Evolutionary conservation across 2,113 vertebrate species (phyloP).

Genomic region (Gobius niger): DNA sequence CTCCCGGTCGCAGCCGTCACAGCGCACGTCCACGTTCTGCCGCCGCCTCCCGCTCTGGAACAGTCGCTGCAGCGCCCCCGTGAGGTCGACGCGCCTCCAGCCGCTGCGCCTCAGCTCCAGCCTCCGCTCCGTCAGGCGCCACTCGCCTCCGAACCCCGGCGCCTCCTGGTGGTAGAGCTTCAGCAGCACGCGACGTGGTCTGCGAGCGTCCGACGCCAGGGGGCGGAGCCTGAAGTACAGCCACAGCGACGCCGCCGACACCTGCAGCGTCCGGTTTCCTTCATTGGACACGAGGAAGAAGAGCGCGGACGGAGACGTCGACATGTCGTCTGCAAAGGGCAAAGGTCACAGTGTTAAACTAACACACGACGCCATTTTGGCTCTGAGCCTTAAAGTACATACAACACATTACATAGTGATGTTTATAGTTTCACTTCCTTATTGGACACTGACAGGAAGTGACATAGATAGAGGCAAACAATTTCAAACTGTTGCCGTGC

Average conservation of each 20-base stretch:
- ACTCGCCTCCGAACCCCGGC: constrained; percentile 82
- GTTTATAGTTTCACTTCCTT: too few species aligned
- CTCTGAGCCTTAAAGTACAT: too few species aligned
- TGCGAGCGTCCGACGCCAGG: constrained; percentile 10
- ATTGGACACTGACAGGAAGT: too few species aligned
- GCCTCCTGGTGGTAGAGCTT: constrained; percentile 91
- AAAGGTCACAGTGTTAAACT: background rate
- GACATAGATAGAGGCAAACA: too few species aligned
- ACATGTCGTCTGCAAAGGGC: constrained; percentile 83
- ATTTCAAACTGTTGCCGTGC: too few species aligned
- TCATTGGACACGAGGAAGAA: constrained; percentile 96
- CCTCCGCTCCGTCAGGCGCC: constrained; percentile 92
- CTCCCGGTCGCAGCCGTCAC: constrained; percentile 87
- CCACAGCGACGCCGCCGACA: constrained; percentile 93
- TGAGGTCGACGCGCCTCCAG: constrained; percentile 95
- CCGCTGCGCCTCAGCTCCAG: constrained; percentile 93
- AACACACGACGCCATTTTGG: background rate
- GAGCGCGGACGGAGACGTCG: constrained; percentile 90
- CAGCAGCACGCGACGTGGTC: constrained; percentile 83
- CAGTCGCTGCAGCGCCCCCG: constrained; percentile 85
- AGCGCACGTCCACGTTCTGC: constrained; percentile 94
- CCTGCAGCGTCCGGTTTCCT: constrained; percentile 92
- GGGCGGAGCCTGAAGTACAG: constrained; percentile 93
- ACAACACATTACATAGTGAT: too few species aligned
- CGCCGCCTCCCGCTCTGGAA: constrained; percentile 88